These are phyloP conservation scores for Pomacea maculata DNA, from an alignment of 1,140 invertebrate species.

Conservation along the genomic window DNA sequence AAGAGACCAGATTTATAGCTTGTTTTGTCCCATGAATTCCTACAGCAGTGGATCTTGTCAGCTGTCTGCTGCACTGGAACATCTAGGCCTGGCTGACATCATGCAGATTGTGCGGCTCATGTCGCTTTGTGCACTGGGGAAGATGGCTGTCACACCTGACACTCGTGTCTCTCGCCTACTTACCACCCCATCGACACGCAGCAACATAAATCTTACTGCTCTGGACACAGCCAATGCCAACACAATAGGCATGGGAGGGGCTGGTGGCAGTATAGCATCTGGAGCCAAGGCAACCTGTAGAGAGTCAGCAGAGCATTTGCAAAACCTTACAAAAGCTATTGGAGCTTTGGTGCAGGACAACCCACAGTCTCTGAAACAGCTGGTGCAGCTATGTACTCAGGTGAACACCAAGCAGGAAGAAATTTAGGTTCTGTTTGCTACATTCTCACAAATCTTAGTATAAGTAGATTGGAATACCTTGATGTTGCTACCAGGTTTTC, in stretches of 20 bases:
- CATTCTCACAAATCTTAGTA: neutral
- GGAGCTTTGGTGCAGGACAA: constrained; percentile 71
- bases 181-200: neutral
- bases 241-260: constrained; percentile 18
- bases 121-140: constrained; percentile 72
- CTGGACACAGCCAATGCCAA: neutral
- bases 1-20: neutral
- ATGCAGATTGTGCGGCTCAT: constrained; percentile 73
- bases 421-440: neutral
- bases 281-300: constrained; percentile 12
- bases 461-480: neutral
- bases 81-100: constrained; percentile 73
- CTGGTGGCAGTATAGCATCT: neutral
- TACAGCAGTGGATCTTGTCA: constrained; percentile 67
- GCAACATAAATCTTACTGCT: too few relatives aligned
- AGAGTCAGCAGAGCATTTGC: constrained; percentile 63
- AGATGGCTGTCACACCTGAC: constrained; percentile 56
- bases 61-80: constrained; percentile 69
- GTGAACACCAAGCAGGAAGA: constrained; percentile 46
- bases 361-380: constrained; percentile 68
- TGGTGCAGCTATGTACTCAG: constrained; percentile 73
- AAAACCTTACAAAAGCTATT: constrained; percentile 70
- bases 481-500: too few relatives aligned
- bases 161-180: neutral
- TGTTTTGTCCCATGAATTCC: constrained; percentile 27